phyloP scores from a whole-genome alignment of 2,888 invertebrate genomes.

The Metellina segmentata region DNA sequence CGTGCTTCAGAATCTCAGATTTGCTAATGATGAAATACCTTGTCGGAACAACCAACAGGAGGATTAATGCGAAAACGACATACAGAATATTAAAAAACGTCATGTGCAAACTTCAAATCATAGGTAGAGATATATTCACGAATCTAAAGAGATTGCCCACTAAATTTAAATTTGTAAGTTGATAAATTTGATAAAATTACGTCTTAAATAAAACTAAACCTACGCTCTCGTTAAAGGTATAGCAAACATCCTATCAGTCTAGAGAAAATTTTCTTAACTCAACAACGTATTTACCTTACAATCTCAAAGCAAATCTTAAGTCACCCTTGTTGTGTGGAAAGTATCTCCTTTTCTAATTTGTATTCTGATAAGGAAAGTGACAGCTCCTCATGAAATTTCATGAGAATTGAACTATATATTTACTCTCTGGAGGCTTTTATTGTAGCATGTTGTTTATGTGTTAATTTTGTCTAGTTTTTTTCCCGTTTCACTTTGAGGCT shows the following conservation, averaged over 20 bases:
- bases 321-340: not conserved
- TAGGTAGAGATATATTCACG: too few species aligned
- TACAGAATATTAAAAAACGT: too few species aligned
- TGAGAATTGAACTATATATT: slow-evolving; percentile 35
- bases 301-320: not conserved
- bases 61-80: too few species aligned
- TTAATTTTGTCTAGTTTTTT: slow-evolving; percentile 22
- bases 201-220: too few species aligned
- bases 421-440: not conserved
- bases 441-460: slow-evolving; percentile 38
- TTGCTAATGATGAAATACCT: too few species aligned
- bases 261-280: not conserved
- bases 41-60: too few species aligned
- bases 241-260: not conserved
- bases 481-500: not conserved
- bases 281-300: not conserved
- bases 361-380: slow-evolving; percentile 7
- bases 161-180: too few species aligned
- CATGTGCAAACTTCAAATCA: too few species aligned
- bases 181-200: too few species aligned
- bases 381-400: slow-evolving; percentile 38
- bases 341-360: not conserved
- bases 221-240: too few species aligned
- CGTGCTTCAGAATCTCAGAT: too few species aligned
- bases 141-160: too few species aligned